Base-by-base conservation (phyloP, 2,888 invertebrate species). In the Dichetophora obliterata region DNA sequence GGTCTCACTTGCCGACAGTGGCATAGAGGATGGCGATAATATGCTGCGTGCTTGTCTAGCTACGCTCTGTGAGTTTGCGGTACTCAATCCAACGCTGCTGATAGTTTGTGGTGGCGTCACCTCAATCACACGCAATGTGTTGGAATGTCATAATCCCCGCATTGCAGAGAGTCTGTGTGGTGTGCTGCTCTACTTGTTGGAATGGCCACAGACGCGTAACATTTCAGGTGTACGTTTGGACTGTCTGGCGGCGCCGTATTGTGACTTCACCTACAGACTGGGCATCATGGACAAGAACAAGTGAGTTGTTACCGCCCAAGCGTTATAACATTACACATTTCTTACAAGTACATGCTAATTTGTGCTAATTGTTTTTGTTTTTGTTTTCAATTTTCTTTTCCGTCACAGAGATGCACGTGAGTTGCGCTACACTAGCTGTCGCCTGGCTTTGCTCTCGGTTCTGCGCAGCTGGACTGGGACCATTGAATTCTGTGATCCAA, bases 401-500 rank as follows among this genome's bases (percentile, higher is more conserved):
- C 31, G 16, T 81, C 80, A 22, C 83, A 93, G 94, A 85, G 93
- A 94, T 87, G 94, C 94, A 84, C 92, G 94, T 65, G 96, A 97
- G 85, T 91, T 95, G 87, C 92, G 95, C 83, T 95, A 96, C 86
- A 94, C 94, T 37, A 95, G 96, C 84, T 96, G 96, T 84, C 93
- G 96, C 77, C 90, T 96, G 78, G 96, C 96, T 16, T 89, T 96
- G 78, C 90, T 97, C 69, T 96, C 96, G 79, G 93, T 96, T 77
- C 89, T 98, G 78, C 93, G 97, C 79, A 98, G 98, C 81, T 98
- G 97, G 95, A 94, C 97, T 57, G 98, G 98, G 75, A 91, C 96
- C 80, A 90, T 96, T 77, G 95, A 96, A 89, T 95, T 96, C 90
- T 96, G 96, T 87, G 93, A 94, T 88, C 95, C 95, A 14, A 91